Evolutionary conservation across 2,797 vertebrate genomes (phyloP).

Genomic region (Coregonus ussuriensis): DNA sequence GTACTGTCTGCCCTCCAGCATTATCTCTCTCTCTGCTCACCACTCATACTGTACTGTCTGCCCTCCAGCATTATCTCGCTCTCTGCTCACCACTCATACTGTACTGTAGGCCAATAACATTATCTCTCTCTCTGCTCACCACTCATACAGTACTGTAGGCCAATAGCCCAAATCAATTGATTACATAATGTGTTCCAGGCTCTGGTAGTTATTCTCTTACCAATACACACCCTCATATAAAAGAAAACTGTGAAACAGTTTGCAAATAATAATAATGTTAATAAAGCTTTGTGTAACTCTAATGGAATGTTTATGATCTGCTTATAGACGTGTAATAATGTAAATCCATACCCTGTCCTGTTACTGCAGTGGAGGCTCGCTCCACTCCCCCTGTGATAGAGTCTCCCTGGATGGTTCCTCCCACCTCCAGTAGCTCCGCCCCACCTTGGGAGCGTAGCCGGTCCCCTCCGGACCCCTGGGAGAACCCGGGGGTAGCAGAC

Average conservation of each 20-base stretch:
- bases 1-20: too few relatives aligned
- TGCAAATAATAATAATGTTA: neutral
- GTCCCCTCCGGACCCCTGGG: slow-evolving; percentile 67
- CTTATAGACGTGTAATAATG: neutral
- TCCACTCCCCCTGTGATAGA: slow-evolving; percentile 43
- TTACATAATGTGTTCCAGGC: neutral
- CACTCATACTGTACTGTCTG: slow-evolving; percentile 3
- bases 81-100: neutral
- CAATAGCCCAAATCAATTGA: neutral
- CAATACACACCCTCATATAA: neutral
- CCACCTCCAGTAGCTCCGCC: slow-evolving; percentile 62
- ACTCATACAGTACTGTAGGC: slow-evolving; percentile 1
- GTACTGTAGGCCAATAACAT: neutral
- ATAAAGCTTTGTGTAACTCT: neutral
- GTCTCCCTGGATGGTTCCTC: slow-evolving; percentile 69
- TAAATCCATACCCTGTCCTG: neutral
- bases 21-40: neutral
- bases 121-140: neutral
- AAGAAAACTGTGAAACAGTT: too few relatives aligned
- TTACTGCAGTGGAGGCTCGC: slow-evolving; percentile 52
- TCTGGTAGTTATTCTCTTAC: neutral
- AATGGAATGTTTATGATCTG: neutral
- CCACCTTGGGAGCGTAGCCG: slow-evolving; percentile 67
- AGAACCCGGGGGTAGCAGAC: slow-evolving; percentile 61
- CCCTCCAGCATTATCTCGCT: neutral